These are phyloP conservation scores for Tenodera sinensis DNA, from an alignment of 2,888 invertebrate genomes.

Conservation along the genomic window DNA sequence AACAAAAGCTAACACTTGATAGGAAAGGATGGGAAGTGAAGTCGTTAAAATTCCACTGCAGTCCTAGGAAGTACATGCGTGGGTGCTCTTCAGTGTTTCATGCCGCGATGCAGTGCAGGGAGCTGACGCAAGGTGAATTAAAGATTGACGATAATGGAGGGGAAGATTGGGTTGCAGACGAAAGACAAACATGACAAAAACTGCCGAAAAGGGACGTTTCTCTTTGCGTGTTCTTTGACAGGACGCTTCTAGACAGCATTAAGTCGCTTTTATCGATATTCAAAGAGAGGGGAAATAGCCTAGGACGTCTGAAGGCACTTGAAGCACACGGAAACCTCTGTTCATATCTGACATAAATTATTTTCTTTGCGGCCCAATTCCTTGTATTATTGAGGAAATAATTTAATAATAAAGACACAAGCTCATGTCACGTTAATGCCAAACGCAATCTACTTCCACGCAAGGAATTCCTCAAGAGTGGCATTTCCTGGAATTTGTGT, in stretches of 20 bases:
- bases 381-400: not conserved
- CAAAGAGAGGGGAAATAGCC: not conserved
- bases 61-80: not conserved
- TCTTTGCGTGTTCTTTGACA: not conserved
- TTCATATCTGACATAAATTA: not conserved
- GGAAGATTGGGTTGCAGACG: not conserved
- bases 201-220: not conserved
- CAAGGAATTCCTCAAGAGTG: not conserved
- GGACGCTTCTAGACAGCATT: not conserved
- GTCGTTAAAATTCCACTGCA: too few relatives aligned
- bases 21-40: too few relatives aligned
- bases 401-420: not conserved
- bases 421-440: not conserved
- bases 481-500: too few relatives aligned
- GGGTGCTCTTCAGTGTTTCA: not conserved
- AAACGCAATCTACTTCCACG: not conserved
- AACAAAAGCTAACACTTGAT: too few relatives aligned
- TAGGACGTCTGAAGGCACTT: not conserved
- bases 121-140: not conserved
- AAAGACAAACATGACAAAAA: not conserved
- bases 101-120: not conserved
- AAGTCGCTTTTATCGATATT: not conserved
- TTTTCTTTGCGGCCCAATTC: not conserved
- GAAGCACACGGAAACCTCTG: not conserved
- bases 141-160: not conserved